phyloP scores from a whole-genome alignment of 1,140 invertebrate species.

The Caligus rogercresseyi region DNA sequence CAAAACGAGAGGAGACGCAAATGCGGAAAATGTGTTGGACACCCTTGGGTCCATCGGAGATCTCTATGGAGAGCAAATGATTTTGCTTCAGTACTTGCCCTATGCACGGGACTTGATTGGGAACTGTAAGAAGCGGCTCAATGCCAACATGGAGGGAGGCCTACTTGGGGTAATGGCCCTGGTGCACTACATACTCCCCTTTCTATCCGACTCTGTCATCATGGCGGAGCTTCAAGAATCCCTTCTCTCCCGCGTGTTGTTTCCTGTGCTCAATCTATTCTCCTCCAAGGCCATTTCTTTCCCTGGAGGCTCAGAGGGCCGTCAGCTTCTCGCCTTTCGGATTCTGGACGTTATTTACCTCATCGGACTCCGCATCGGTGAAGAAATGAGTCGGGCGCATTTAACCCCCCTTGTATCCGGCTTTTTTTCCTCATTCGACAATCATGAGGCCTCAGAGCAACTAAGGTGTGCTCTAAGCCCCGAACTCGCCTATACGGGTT shows the following conservation, averaged over 20 bases:
- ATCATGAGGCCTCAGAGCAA: conserved; percentile 35
- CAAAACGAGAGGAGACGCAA: conserved; percentile 47
- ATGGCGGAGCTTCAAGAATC: conserved; percentile 64
- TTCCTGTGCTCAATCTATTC: conserved; percentile 1
- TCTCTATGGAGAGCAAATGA: conserved; percentile 82
- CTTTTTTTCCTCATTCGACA: conserved; percentile 71
- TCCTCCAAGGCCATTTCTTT: conserved; percentile 50
- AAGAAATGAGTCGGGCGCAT: conserved; percentile 59
- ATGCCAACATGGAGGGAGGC: conserved; percentile 64
- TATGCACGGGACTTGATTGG: conserved; percentile 60
- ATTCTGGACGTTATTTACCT: conserved; percentile 58
- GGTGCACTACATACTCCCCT: conserved; percentile 39
- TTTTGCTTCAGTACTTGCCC: conserved; percentile 81
- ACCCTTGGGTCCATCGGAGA: conserved; percentile 66
- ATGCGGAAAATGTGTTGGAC: conserved; percentile 62
- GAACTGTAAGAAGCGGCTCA: conserved; percentile 54
- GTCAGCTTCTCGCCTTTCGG: conserved; percentile 53
- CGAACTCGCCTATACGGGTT: conserved; percentile 61
- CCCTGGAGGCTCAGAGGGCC: conserved; percentile 52
- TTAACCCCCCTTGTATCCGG: conserved; percentile 48
- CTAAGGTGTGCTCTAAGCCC: conserved; percentile 52
- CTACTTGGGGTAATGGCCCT: conserved; percentile 64
- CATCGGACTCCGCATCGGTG: conserved; percentile 56
- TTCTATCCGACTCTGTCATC: conserved; percentile 58
- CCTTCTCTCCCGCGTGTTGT: conserved; percentile 7